Percentiles rank a stretch among this genome's conserved stretches.
Conservation (phyloP, 2,797 vertebrate genomes). For the Echiichthys vipera region DNA sequence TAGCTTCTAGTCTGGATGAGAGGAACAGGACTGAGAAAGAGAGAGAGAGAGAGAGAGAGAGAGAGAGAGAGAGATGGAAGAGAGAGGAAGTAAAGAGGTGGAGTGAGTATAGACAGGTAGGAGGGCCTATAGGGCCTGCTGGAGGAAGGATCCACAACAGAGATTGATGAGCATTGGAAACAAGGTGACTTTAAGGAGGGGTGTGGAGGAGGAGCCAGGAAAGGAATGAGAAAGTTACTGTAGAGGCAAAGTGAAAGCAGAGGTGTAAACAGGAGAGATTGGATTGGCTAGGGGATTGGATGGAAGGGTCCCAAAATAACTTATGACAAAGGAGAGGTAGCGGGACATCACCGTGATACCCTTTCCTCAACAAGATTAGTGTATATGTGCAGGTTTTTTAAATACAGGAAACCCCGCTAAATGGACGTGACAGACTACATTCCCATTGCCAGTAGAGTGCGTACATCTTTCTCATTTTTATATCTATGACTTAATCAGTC, state of each 20-base stretch:
- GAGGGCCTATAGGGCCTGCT: slow-evolving; percentile 24
- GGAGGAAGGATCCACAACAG: slow-evolving; percentile 70
- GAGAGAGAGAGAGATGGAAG: neutral
- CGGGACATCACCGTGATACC: slow-evolving; percentile 2
- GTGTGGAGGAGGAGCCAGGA: slow-evolving; percentile 37
- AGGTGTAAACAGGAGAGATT: slow-evolving; percentile 20
- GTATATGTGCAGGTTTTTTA: no score
- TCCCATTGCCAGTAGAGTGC: no score
- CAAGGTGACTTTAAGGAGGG: slow-evolving; percentile 83
- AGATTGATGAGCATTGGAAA: slow-evolving; percentile 77
- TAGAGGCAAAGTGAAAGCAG: slow-evolving; percentile 44
- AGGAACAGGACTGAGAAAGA: neutral
- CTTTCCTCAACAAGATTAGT: no score
- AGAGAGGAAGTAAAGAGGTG: slow-evolving; percentile 31
- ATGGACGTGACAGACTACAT: no score
- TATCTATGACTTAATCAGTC: no score
- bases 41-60: neutral
- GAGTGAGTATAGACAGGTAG: slow-evolving; percentile 1
- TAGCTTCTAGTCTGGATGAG: neutral
- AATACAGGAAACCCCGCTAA: no score
- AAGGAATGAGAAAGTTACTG: slow-evolving; percentile 37
- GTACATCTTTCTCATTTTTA: no score
- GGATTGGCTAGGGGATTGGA: slow-evolving; percentile 12
- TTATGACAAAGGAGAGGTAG: slow-evolving; percentile 14
- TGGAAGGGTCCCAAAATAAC: slow-evolving; percentile 5